Evolutionary conservation across 2,797 vertebrate species (phyloP), one percentile per base, ranked within the genome.

Genomic region (Brotula barbata): DNA sequence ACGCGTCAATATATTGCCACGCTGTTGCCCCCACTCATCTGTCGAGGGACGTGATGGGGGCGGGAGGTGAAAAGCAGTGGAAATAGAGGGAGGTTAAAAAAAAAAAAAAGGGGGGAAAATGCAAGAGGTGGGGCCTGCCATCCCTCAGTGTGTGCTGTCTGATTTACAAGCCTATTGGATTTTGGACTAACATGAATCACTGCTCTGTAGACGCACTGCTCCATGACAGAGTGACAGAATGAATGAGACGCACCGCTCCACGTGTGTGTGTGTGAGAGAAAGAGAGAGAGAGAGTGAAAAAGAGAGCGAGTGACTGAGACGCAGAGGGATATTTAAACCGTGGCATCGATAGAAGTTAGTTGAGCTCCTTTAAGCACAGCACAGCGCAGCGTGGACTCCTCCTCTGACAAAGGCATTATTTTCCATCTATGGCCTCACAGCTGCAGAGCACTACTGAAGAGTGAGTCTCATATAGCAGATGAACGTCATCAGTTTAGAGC

Each of bases 141-240:
- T 81, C 62, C 57, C 59, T 80, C 77, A 80, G 77, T 66, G 68
- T 57, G 62, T 37, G 73, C 76, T 31, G 72, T 81, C 82, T 87
- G 85, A 89, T 88, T 89, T 87, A 87, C 83, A 85, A 84, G 80
- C 83, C 83, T 83, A 86, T 88, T 87, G 84, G 80, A 85, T 85
- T 87, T 89, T 79, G 83, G 80, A 84, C 82, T 73, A 77, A 83
- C 80, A 88, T 87, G 85, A 89, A 88, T 89, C 86, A 89, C 71
- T 17, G 72, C 80, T 77, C 71, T 74, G 77, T 47, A 66, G 77
- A 83, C 68, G 75, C 65, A 80, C 65, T 71, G 56, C 77, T 74
- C 44, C 58, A 57, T 80, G 85, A 87, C 86, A 86, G 83, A 75
- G 77, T 81, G 81, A 82, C 80, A 82, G 81, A 77, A 78, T 76